Base-by-base conservation (phyloP, 2,888 invertebrate species). In the Lasioglossum morio region DNA sequence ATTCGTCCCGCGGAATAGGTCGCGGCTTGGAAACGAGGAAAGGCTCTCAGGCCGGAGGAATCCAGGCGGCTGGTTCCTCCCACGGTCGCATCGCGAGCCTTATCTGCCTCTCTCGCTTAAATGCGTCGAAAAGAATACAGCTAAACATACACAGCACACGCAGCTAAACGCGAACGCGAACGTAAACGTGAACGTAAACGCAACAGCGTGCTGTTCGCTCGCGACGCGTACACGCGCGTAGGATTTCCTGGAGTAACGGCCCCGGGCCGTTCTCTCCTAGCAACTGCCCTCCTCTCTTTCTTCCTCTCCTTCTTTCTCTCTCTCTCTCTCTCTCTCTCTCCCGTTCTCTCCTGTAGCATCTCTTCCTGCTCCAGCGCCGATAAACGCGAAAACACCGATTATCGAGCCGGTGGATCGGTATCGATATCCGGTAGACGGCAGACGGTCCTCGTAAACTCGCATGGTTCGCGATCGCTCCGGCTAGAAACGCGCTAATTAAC, bases 201-300 rank as follows among this genome's bases (percentile, higher is more conserved):
- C 66, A 48, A 69, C 57, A 46, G 53, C 53, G 53, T 53, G 53
- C 53, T 34, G 75, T 34, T 66, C 72, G 69, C 63, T 53, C 37
- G 37, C 69, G 69, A 73, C 82, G 83, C 83, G 82, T 89, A 81
- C 85, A 79, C 80, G 79, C 81, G 81, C 77, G 82, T 81, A 83
- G 84, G 89, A 91, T 91, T 91, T 91, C 91, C 91, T 91, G 90
- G 90, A 89, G 91, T 91, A 91, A 91, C 90, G 91, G 91, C 89
- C 81, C 69, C 79, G 43, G 72, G 76, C 53, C 80, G 84, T 48
- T n/a, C 74, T 72, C 72, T 83, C 78, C 63, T 72, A 66, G 75
- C 76, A 77, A 73, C 60, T 60, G 43, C 75, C 63, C 72, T 69
- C 70, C n/a, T 60, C 63, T 48, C 12, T 63, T 70, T 75, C 48